Conservation (phyloP, 2,888 invertebrate species). For the Imbricaverruca yamaguchii region DNA sequence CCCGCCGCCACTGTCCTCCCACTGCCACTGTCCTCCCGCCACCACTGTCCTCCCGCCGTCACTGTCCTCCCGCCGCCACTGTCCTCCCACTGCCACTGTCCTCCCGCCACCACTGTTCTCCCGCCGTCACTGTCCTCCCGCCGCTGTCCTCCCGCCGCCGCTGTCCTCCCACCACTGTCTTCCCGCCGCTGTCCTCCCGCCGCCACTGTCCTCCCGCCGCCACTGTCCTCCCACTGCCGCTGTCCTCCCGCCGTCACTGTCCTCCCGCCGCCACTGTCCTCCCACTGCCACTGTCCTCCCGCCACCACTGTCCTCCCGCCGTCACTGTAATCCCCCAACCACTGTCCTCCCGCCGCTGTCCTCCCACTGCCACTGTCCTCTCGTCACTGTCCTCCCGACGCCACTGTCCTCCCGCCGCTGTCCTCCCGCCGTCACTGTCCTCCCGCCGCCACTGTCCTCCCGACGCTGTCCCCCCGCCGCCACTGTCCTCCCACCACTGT, state of each 20-base stretch:
- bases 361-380: neutral
- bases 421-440: neutral
- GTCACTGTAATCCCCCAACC: neutral
- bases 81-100: too few species aligned
- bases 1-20: neutral
- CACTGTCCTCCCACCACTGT: neutral
- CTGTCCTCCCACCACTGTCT: too few species aligned
- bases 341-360: neutral
- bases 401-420: neutral
- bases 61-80: neutral
- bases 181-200: neutral
- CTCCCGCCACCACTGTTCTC: neutral
- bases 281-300: neutral
- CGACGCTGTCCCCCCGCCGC: too few species aligned
- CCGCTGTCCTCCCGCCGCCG: neutral
- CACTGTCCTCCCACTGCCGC: neutral
- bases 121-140: neutral
- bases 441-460: neutral
- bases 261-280: neutral
- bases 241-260: neutral
- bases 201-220: neutral
- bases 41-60: neutral
- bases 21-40: slow-evolving; percentile 21
- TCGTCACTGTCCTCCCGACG: neutral
- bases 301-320: neutral